phyloP scores from a whole-genome alignment of 2,888 invertebrate species.

The Lithosia quadra region DNA sequence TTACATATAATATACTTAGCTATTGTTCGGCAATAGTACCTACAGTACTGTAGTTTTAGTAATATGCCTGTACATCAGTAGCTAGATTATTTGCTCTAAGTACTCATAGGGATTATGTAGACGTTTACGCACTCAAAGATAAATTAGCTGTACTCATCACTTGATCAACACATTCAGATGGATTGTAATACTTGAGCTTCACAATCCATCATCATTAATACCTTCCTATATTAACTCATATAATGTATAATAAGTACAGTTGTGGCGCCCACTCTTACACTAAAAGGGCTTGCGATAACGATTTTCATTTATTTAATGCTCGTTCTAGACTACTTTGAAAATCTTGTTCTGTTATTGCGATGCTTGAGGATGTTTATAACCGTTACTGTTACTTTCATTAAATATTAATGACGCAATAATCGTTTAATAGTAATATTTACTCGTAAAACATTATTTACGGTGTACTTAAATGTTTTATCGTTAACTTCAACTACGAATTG shows the following conservation, averaged over 20 bases:
- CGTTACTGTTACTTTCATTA: neutral
- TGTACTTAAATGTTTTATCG: neutral
- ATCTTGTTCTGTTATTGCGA: conserved; percentile 18
- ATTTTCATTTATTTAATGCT: conserved; percentile 64
- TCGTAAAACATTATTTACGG: neutral
- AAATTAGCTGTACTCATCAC: neutral
- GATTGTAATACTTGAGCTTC: too few species aligned
- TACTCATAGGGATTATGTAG: neutral
- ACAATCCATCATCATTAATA: conserved; percentile 1
- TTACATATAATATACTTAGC: too few species aligned
- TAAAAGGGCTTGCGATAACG: conserved; percentile 59
- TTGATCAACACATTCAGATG: neutral
- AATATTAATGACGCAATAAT: neutral
- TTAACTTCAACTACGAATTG: neutral
- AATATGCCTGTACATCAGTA: too few species aligned
- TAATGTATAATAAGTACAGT: conserved; percentile 24
- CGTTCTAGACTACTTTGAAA: conserved; percentile 34
- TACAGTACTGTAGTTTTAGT: too few species aligned
- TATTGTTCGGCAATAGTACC: too few species aligned
- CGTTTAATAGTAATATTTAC: conserved; percentile 1
- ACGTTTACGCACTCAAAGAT: neutral
- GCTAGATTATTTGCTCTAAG: neutral
- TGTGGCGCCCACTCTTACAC: conserved; percentile 25
- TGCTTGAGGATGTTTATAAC: neutral
- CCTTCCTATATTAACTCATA: conserved; percentile 11